Evolutionary conservation across 2,113 vertebrate genomes (phyloP), one percentile per base, ranked within the genome.

Genomic region (Ariopsis seemanni): DNA sequence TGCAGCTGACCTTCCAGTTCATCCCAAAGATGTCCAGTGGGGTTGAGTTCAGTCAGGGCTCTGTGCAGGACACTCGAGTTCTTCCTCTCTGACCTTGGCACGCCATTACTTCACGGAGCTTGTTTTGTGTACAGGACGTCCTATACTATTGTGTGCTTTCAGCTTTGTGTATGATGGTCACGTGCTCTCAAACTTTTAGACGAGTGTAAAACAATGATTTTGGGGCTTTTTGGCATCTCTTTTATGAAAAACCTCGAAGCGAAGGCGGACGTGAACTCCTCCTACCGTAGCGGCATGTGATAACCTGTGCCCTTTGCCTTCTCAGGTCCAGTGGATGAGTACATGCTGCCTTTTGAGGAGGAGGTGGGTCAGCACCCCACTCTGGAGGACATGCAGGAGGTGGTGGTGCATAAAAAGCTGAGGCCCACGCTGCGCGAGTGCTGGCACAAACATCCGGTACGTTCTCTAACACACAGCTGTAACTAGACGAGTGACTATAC

Each of bases 311-410:
- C 57, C 20, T 17, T 85, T 71, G 27, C n/a, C 10, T 53, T 6
- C 1, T 22, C 79, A 97, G 97, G 96, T 89, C 96, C 96, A 0
- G 96, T 97, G 85, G 96, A 97, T 78, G 96, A 97, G 91, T 97
- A 97, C 90, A 96, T 97, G 96, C 92, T 97, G 89, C 96, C 96
- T 1, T 97, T 97, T 87, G 94, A 97, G 91, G 95, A 96, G 82
- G 94, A 96, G 92, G 95, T 96, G 75, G 96, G 96, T 60, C 98
- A 99, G 93, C 98, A 99, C 91, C 98, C 98, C 34, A 98, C 97
- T 82, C 96, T 99, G 65, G 98, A 99, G 96, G 98, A 99, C 94
- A 99, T 99, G 97, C 98, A 99, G 95, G 98, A 99, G 14, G 98
- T 99, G 2, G 98, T 99, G 55, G 98, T 99, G 85, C 98, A 99